phyloP scores from a whole-genome alignment of 2,888 invertebrate species.

The Lathronympha strigana region DNA sequence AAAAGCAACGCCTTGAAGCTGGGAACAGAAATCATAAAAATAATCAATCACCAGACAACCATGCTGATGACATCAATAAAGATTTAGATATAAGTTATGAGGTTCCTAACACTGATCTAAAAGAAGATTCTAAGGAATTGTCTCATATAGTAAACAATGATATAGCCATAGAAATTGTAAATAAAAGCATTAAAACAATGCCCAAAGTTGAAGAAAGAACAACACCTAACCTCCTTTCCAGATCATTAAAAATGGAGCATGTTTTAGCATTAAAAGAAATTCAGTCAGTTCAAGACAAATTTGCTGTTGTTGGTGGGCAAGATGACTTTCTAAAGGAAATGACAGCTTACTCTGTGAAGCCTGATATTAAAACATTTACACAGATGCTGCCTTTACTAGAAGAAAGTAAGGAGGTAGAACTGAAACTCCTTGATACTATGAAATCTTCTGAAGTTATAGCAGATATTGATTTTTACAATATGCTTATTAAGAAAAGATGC shows the following conservation, averaged over 20 bases:
- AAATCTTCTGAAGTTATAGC: constrained; percentile 84
- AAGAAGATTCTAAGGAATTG: constrained; percentile 38
- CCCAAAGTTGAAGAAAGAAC: constrained; percentile 50
- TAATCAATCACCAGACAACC: constrained; percentile 2
- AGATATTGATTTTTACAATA: constrained; percentile 94
- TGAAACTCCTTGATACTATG: constrained; percentile 86
- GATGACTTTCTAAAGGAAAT: constrained; percentile 91
- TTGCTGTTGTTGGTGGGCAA: constrained; percentile 91
- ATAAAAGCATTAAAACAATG: constrained; percentile 45
- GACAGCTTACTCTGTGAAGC: constrained; percentile 86
- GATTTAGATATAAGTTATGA: constrained; percentile 30
- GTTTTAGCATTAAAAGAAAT: constrained; percentile 85
- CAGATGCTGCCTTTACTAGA: constrained; percentile 90
- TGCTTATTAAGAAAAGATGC: constrained; percentile 92
- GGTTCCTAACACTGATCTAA: constrained; percentile 4
- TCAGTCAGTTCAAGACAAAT: constrained; percentile 85
- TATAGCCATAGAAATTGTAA: constrained; percentile 52
- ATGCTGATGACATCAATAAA: neutral
- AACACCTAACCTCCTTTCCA: constrained; percentile 87
- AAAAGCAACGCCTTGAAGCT: constrained; percentile 46
- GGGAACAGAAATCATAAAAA: constrained; percentile 22
- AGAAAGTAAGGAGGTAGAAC: constrained; percentile 86
- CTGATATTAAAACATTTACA: constrained; percentile 92
- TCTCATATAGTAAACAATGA: constrained; percentile 43
- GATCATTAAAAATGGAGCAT: constrained; percentile 84